Percentiles rank a stretch among this genome's conserved stretches.
phyloP scores from a whole-genome alignment of 2,797 vertebrate species.

The Nannoperca australis region DNA sequence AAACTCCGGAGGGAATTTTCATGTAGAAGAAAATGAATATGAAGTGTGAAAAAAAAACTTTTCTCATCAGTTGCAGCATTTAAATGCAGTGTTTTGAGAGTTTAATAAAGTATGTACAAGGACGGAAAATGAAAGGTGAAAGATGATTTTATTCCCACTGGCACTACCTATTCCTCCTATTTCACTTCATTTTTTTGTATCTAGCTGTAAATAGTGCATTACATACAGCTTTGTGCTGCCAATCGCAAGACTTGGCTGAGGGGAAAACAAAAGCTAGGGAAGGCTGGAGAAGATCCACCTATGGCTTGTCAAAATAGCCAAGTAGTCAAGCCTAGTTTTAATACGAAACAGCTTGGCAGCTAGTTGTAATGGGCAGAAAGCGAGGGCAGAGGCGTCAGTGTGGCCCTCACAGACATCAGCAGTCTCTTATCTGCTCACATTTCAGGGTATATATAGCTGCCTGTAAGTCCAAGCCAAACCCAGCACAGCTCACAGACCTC shows the following conservation, averaged over 20 bases:
- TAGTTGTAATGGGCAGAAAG: conserved; percentile 29
- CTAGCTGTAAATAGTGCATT: not conserved
- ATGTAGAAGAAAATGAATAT: not conserved
- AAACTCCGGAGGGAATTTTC: not conserved
- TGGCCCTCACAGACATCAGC: conserved; percentile 67
- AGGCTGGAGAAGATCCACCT: conserved; percentile 13
- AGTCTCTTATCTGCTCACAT: conserved; percentile 83
- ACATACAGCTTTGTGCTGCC: not conserved
- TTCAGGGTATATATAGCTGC: conserved; percentile 84
- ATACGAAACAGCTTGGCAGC: conserved; percentile 40
- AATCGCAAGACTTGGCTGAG: not conserved
- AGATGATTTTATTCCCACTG: conserved; percentile 21
- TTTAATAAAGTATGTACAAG: conserved; percentile 2
- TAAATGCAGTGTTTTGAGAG: not conserved
- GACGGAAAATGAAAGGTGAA: conserved; percentile 14
- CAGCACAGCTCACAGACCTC: conserved; percentile 41
- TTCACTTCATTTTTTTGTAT: not conserved
- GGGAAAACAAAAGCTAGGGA: conserved; percentile 3
- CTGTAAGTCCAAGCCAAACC: conserved; percentile 56
- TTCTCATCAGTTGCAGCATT: not conserved
- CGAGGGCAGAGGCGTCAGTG: conserved; percentile 64
- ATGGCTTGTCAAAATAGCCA: conserved; percentile 25
- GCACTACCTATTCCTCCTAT: not conserved
- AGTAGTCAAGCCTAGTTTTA: conserved; percentile 34
- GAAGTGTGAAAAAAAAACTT: not conserved